phyloP scores from a whole-genome alignment of 2,888 invertebrate genomes.

The Resseliella maxima region DNA sequence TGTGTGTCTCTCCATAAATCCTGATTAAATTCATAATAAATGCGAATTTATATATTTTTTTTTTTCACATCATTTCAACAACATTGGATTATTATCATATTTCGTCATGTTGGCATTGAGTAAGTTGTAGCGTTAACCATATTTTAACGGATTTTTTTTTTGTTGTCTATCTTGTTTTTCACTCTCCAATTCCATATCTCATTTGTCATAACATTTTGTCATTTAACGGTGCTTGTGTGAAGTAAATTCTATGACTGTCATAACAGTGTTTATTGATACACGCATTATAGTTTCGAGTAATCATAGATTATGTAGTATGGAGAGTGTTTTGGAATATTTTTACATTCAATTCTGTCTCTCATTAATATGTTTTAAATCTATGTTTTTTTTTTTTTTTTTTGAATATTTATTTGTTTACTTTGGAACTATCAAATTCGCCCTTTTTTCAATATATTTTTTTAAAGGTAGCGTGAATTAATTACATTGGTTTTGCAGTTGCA shows the following conservation, averaged over 20 bases:
- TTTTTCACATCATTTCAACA: not conserved
- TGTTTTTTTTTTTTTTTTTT: slow-evolving; percentile 18
- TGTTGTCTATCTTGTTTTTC: not conserved
- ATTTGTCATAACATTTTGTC: slow-evolving; percentile 11
- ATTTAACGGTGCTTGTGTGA: not conserved
- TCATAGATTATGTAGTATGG: not conserved
- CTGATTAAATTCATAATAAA: slow-evolving; percentile 41
- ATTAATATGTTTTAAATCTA: not conserved
- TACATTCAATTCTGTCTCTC: not conserved
- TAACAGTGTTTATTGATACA: slow-evolving; percentile 6
- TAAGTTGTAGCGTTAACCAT: slow-evolving; percentile 19
- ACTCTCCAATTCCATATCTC: not conserved
- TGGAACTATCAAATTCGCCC: not conserved
- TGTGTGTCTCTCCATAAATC: not conserved
- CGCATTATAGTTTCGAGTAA: not conserved
- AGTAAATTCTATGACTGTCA: not conserved
- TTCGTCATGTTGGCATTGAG: no score
- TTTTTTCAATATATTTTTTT: not conserved
- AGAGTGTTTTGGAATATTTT: not conserved
- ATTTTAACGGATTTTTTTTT: slow-evolving; percentile 6
- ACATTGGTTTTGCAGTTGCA: not conserved
- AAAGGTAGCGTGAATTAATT: slow-evolving; percentile 30
- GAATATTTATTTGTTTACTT: not conserved
- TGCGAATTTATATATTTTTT: no score
- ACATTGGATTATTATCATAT: slow-evolving; percentile 23